Conservation (phyloP, 2,797 vertebrate genomes). For the Erpetoichthys calabaricus region DNA sequence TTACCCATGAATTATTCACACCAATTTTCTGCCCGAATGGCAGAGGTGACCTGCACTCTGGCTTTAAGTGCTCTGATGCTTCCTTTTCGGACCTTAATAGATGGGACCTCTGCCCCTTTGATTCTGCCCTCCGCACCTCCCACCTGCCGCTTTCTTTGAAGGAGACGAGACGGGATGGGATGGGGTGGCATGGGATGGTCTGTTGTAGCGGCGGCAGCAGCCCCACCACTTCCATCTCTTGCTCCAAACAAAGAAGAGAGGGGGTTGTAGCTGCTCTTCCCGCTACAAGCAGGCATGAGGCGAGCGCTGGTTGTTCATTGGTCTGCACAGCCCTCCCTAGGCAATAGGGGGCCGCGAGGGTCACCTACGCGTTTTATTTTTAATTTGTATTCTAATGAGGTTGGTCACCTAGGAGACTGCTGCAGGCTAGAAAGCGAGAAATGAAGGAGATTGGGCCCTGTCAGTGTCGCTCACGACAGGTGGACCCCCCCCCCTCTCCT, state of each 20-base stretch:
- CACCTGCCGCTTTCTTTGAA: too few species aligned
- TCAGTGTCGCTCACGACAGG: too few species aligned
- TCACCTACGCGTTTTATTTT: background rate
- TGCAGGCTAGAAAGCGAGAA: background rate
- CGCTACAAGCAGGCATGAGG: background rate
- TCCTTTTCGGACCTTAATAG: too few species aligned
- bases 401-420: constrained; percentile 1
- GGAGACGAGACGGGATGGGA: too few species aligned
- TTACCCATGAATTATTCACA: constrained; percentile 54
- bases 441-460: background rate
- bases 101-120: too few species aligned
- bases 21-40: constrained; percentile 36
- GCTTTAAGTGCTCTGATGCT: background rate
- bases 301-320: background rate
- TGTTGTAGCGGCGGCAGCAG: too few species aligned
- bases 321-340: background rate
- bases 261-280: background rate
- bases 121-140: too few species aligned
- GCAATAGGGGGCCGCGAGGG: background rate
- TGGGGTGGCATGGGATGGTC: too few species aligned
- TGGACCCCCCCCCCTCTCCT: too few species aligned
- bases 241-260: background rate
- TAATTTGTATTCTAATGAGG: constrained; percentile 1
- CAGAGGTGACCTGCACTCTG: constrained; percentile 16
- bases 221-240: too few species aligned